Evolutionary conservation across 2,797 vertebrate species (phyloP).

Genomic region (Parauchenoglanis ngamensis): DNA sequence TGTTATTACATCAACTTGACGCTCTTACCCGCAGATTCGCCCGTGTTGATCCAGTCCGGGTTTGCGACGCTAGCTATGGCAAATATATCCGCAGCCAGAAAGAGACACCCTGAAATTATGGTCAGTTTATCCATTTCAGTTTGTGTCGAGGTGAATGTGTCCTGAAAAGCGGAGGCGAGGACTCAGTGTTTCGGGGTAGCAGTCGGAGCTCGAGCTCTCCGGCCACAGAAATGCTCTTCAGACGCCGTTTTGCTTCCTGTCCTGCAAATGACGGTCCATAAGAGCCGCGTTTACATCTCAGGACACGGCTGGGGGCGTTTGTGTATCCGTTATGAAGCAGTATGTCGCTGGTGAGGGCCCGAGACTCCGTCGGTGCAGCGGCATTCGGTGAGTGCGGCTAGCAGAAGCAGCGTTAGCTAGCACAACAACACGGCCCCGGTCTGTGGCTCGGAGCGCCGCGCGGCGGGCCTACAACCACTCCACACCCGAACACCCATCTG

Average conservation of each 20-base stretch:
- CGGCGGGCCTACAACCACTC: slow-evolving; percentile 72
- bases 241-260: slow-evolving; percentile 61
- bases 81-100: slow-evolving; percentile 98
- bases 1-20: not conserved
- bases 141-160: slow-evolving; percentile 20
- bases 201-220: slow-evolving; percentile 65
- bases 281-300: slow-evolving; percentile 65
- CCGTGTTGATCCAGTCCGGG: slow-evolving; percentile 99
- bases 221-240: slow-evolving; percentile 57
- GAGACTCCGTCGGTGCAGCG: slow-evolving; percentile 45
- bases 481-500: slow-evolving; percentile 62
- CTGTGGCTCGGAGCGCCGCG: slow-evolving; percentile 66
- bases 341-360: not conserved
- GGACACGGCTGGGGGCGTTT: slow-evolving; percentile 38
- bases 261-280: not conserved
- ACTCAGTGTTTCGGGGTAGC: not conserved
- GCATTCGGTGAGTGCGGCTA: slow-evolving; percentile 65
- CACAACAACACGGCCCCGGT: slow-evolving; percentile 52
- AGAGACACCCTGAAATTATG: slow-evolving; percentile 98
- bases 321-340: slow-evolving; percentile 37
- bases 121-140: slow-evolving; percentile 95
- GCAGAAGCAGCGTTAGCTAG: slow-evolving; percentile 26
- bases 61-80: slow-evolving; percentile 98
- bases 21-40: slow-evolving; percentile 90
- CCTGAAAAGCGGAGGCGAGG: not conserved